Evolutionary conservation across 2,888 invertebrate genomes (phyloP).

Genomic region (Dinocampus coccinellae): DNA sequence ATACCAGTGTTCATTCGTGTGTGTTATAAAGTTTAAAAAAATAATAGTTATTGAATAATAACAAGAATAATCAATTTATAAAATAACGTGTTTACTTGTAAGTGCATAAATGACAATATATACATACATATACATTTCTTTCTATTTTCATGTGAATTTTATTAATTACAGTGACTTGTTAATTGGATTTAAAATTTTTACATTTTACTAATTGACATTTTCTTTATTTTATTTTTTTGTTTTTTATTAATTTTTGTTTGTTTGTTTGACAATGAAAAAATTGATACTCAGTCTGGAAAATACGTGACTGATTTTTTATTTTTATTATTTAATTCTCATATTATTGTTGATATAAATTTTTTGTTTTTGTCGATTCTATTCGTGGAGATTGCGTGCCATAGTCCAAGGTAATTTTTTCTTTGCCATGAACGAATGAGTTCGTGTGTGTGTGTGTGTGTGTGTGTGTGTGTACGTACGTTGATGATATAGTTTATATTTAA

Average conservation of each 20-base stretch:
- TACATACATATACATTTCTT: too few species aligned
- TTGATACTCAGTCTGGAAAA: neutral
- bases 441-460: neutral
- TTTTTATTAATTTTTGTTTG: neutral
- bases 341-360: neutral
- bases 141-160: neutral
- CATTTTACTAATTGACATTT: neutral
- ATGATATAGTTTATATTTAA: too few species aligned
- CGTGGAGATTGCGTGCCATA: neutral
- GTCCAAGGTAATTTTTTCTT: conserved; percentile 17
- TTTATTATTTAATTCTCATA: neutral
- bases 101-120: neutral
- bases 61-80: neutral
- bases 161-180: neutral
- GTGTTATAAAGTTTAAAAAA: neutral
- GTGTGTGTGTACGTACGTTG: too few species aligned
- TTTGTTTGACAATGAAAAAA: neutral
- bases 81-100: neutral
- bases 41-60: too few species aligned
- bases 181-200: neutral
- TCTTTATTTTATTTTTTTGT: neutral
- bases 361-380: neutral
- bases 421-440: neutral
- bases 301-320: neutral
- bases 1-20: neutral